Conservation (phyloP, 1,140 invertebrate species). For the Chlorops oryzae region DNA sequence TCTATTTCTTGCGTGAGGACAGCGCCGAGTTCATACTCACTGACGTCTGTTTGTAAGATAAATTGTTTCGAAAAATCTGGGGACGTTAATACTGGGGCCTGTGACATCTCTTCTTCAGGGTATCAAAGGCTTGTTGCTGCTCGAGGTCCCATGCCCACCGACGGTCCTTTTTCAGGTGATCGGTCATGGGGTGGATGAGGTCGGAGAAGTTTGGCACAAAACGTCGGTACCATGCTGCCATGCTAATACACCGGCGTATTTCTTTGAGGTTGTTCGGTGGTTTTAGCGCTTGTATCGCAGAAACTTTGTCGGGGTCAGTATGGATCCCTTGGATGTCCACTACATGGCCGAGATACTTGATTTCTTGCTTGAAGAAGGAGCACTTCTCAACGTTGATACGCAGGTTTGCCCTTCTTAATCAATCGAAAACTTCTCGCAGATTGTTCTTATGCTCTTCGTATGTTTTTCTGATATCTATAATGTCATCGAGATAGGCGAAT, state of each 20-base stretch:
- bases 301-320: too few species aligned
- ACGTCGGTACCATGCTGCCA: slow-evolving; percentile 38
- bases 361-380: too few species aligned
- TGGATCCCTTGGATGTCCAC: too few species aligned
- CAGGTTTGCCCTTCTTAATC: too few species aligned
- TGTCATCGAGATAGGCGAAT: slow-evolving; percentile 46
- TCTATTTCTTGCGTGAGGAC: slow-evolving; percentile 26
- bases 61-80: slow-evolving; percentile 16
- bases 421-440: too few species aligned
- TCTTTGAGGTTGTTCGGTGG: too few species aligned
- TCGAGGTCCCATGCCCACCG: not conserved
- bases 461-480: too few species aligned
- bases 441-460: too few species aligned
- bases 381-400: too few species aligned
- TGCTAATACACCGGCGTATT: slow-evolving; percentile 39
- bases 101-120: slow-evolving; percentile 10
- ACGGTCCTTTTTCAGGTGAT: slow-evolving; percentile 1
- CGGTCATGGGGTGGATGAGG: slow-evolving; percentile 29
- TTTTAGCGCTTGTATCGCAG: too few species aligned
- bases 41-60: slow-evolving; percentile 13
- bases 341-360: too few species aligned
- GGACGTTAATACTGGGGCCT: slow-evolving; percentile 17
- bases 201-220: slow-evolving; percentile 36
- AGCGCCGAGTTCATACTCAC: slow-evolving; percentile 11
- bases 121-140: slow-evolving; percentile 7